Percentiles rank a stretch among this genome's conserved stretches.
phyloP scores from a whole-genome alignment of 2,797 vertebrate genomes.

The Parauchenoglanis ngamensis region DNA sequence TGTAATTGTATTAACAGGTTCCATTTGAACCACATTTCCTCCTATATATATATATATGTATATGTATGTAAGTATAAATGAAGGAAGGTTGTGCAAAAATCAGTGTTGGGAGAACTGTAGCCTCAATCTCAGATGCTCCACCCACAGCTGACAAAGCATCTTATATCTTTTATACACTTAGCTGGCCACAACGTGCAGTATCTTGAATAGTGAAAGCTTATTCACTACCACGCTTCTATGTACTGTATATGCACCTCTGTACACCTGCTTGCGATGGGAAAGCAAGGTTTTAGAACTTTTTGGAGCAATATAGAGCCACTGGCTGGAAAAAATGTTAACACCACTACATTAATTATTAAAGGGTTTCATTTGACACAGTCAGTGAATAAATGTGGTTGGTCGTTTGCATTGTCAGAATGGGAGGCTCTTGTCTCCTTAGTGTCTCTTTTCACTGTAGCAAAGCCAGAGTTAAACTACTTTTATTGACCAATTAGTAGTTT shows the following conservation, averaged over 20 bases:
- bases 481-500: not conserved
- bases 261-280: not conserved
- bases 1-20: not conserved
- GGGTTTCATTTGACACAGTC: conserved; percentile 4
- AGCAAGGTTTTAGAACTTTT: not conserved
- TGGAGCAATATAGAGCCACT: not conserved
- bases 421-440: not conserved
- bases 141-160: not conserved
- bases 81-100: not conserved
- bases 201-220: not conserved
- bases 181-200: not conserved
- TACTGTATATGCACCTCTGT: too few species aligned
- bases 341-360: conserved; percentile 14
- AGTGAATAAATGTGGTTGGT: not conserved
- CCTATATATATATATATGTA: too few species aligned
- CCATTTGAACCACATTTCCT: not conserved
- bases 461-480: not conserved
- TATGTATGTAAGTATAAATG: not conserved
- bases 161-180: too few species aligned
- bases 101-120: not conserved
- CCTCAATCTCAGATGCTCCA: not conserved
- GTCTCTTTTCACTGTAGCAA: not conserved
- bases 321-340: not conserved
- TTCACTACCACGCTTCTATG: not conserved
- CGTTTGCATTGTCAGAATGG: not conserved